Conservation (phyloP, 1,140 invertebrate genomes). For the Polypedilum vanderplanki region DNA sequence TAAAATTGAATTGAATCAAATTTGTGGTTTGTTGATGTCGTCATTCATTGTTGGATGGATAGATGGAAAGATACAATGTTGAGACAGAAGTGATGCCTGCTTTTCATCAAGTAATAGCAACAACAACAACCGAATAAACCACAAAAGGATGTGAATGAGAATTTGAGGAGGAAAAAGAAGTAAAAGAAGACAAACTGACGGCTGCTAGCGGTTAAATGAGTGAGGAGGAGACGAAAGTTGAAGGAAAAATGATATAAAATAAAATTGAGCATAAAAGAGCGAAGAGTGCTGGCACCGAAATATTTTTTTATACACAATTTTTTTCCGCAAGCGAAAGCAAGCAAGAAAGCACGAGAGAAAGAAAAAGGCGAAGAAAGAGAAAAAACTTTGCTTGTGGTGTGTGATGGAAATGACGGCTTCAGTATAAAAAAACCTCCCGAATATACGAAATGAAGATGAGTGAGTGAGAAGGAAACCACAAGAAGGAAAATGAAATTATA, state of each 20-base stretch:
- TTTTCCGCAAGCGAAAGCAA: neutral
- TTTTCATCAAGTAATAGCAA: neutral
- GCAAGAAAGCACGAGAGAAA: too few relatives aligned
- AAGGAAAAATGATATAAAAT: slow-evolving; percentile 24
- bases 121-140: neutral
- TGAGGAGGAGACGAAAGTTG: neutral
- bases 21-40: neutral
- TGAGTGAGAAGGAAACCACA: neutral
- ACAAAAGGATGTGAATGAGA: neutral
- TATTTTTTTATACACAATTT: too few relatives aligned
- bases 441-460: neutral
- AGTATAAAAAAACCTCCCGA: neutral
- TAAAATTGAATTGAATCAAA: neutral
- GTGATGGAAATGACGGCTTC: neutral
- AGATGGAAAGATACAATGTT: neutral
- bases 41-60: neutral
- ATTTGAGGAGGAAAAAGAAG: neutral
- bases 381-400: neutral
- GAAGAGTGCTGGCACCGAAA: neutral
- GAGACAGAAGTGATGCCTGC: neutral
- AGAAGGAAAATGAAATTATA: slow-evolving; percentile 21
- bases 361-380: neutral
- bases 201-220: neutral
- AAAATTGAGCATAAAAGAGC: slow-evolving; percentile 14
- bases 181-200: neutral